Evolutionary conservation across 92 coral and sea anemone species (phyloP), one percentile per base, ranked within the genome.

Genomic region (Muricea muricata): DNA sequence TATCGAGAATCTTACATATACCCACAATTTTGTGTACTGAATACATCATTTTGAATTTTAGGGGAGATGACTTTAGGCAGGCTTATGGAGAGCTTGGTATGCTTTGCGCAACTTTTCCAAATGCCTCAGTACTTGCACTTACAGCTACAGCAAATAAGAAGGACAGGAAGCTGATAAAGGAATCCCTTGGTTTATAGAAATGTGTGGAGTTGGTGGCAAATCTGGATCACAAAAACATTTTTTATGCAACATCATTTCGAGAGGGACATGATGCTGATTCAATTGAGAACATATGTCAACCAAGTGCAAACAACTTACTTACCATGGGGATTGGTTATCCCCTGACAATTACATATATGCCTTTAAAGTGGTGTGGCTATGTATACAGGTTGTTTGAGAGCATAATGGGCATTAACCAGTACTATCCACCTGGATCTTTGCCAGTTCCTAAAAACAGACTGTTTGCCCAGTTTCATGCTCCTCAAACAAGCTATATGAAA

Each of bases 311-410:
- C 18, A 48, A 55, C 37, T 10, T 76, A 15, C 0, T 76, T 37
- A 3, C 30, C 4, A 32, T 25, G 0, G 24, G 2, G 0, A 37
- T 76, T 0, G 11, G 15, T 4, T 76, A 52, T 15, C 81, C 81
- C 1, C 39, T 76, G 1, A 76, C 67, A 50, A 76, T 76, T 42
- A 76, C 47, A 2, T 76, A 76, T 31, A 31, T 76, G 41, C 20
- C 67, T 1, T 31, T 76, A 0, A 76, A 29, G 55, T 76, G 81
- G 81, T 76, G 81, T 76, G 81, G 81, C 17, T 76, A 29, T 76
- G 81, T 55, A 50, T 76, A 76, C 18, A 28, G 60, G n/a, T 17
- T 76, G 12, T 76, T 76, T 76, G 81, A 76, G 40, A 24, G 37
- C 15, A 50, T 76, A 4, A 3, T 76, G 67, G 81, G 81, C 1